phyloP scores from a whole-genome alignment of 2,888 invertebrate species.

The Pemphredon lugubris region DNA sequence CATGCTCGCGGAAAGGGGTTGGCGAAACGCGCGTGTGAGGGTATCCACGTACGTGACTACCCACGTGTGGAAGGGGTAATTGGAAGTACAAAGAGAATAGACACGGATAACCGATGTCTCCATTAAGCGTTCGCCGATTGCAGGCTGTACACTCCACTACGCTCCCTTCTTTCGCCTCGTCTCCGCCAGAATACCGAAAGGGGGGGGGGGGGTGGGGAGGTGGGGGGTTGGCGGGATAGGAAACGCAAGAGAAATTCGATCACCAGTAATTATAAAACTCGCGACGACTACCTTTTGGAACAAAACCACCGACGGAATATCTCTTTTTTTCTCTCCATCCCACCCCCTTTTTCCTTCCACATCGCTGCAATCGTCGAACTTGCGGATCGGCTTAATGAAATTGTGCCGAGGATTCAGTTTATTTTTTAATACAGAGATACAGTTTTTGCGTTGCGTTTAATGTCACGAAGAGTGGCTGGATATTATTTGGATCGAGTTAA shows the following conservation, averaged over 20 bases:
- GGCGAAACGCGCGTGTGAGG: conserved; percentile 10
- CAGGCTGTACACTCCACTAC: conserved; percentile 47
- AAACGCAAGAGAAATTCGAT: conserved; percentile 36
- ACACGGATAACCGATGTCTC: conserved; percentile 69
- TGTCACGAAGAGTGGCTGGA: too few relatives aligned
- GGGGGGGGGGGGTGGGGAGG: too few relatives aligned
- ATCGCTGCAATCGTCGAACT: not conserved
- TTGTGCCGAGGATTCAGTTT: conserved; percentile 9
- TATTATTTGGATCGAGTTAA: too few relatives aligned
- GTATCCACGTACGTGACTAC: conserved; percentile 58
- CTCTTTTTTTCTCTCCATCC: not conserved
- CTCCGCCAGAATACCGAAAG: conserved; percentile 8
- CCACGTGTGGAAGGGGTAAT: conserved; percentile 58
- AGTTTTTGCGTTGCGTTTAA: too few relatives aligned
- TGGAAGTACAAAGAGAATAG: conserved; percentile 68
- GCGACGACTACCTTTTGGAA: not conserved
- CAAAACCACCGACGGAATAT: not conserved
- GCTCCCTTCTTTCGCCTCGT: conserved; percentile 27
- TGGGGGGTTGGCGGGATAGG: not conserved
- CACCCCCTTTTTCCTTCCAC: not conserved
- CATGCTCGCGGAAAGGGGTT: not conserved
- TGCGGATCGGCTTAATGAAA: conserved; percentile 22
- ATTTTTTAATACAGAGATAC: too few relatives aligned
- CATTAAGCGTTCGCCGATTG: conserved; percentile 62
- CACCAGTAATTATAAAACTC: conserved; percentile 31